A percentile compares a stretch with the other conserved stretches of the same genome.
phyloP scores from a whole-genome alignment of 2,888 invertebrate species.

The Torymus aiolomorphi region DNA sequence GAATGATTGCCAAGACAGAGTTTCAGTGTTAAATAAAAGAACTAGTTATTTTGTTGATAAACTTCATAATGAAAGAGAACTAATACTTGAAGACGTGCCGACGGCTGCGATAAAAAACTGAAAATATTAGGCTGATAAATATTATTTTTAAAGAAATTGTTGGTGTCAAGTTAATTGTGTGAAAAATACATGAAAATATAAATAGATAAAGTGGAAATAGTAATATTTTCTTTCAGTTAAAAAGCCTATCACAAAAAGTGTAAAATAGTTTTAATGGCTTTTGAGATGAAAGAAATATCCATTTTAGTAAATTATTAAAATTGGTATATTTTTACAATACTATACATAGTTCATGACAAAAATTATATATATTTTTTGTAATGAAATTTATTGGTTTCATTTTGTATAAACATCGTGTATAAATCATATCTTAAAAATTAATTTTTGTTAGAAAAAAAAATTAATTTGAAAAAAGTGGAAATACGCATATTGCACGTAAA shows the following conservation, averaged over 20 bases:
- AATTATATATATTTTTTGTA: conserved; percentile 49
- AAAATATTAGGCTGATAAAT: conserved; percentile 30
- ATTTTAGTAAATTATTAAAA: conserved; percentile 51
- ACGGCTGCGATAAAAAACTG: conserved; percentile 33
- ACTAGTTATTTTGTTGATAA: conserved; percentile 64
- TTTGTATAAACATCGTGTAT: conserved; percentile 52
- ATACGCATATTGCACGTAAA: conserved; percentile 38
- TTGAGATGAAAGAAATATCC: conserved; percentile 47
- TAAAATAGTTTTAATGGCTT: conserved; percentile 43
- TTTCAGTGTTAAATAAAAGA: conserved; percentile 61
- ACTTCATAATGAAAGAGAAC: conserved; percentile 63
- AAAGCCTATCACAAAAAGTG: conserved; percentile 29
- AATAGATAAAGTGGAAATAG: not conserved
- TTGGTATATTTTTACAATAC: conserved; percentile 52
- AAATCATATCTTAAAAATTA: conserved; percentile 42
- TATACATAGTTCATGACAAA: conserved; percentile 50
- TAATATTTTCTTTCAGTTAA: conserved; percentile 33
- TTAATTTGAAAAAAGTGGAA: conserved; percentile 26
- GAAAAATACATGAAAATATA: conserved; percentile 40
- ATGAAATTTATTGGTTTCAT: conserved; percentile 48
- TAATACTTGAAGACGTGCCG: conserved; percentile 59
- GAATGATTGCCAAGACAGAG: conserved; percentile 56
- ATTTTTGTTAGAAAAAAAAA: conserved; percentile 43
- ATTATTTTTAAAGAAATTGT: conserved; percentile 50
- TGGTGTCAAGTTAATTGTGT: conserved; percentile 42